Conservation (phyloP, 2,113 vertebrate species). For the Amazona guildingii region DNA sequence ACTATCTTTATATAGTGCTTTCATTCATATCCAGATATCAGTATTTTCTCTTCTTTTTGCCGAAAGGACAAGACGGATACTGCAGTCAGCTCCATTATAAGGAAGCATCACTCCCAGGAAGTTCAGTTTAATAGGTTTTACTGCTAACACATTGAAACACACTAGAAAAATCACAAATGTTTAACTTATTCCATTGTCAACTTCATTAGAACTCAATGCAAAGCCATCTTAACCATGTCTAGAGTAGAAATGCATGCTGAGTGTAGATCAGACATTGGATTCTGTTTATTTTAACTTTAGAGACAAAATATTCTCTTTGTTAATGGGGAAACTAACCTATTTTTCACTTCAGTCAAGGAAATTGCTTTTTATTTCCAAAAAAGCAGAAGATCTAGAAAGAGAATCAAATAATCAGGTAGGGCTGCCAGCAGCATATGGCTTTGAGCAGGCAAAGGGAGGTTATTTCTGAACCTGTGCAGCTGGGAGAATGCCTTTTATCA, state of each 20-base stretch:
- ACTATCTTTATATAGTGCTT: neutral
- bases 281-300: conserved; percentile 42
- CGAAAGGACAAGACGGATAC: neutral
- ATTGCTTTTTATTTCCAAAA: conserved; percentile 34
- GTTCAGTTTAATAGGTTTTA: neutral
- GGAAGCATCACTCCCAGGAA: neutral
- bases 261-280: conserved; percentile 10
- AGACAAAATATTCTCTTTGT: conserved; percentile 54
- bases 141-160: neutral
- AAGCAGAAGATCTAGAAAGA: neutral
- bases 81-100: neutral
- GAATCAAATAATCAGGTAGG: conserved; percentile 18
- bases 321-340: conserved; percentile 57
- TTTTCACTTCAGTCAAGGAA: conserved; percentile 52
- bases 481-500: conserved; percentile 45
- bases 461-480: conserved; percentile 46
- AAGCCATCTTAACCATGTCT: neutral
- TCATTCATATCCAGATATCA: neutral
- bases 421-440: conserved; percentile 53
- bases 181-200: conserved; percentile 25
- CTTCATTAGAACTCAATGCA: conserved; percentile 1
- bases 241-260: neutral
- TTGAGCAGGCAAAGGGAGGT: conserved; percentile 13
- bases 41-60: neutral
- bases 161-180: conserved; percentile 7